These are phyloP conservation scores for Pseudorhiza aurosa DNA, from an alignment of 30 jellyfish, hydroid and myxozoan species.

Conservation along the genomic window DNA sequence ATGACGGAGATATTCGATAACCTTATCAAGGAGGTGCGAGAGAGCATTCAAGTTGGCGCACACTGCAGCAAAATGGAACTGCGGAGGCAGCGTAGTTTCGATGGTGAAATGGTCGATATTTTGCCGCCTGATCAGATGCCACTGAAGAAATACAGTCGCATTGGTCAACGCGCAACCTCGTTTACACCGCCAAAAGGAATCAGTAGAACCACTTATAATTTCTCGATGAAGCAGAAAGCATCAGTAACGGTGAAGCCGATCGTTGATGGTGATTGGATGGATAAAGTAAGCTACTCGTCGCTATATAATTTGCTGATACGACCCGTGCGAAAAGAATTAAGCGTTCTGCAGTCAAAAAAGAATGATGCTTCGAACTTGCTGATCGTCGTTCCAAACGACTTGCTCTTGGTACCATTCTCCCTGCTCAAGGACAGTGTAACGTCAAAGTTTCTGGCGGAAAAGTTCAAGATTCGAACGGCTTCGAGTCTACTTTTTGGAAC, in stretches of 20 bases:
- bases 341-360: constrained; percentile 30
- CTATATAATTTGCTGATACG: constrained; percentile 74
- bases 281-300: constrained; percentile 59
- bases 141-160: constrained; percentile 66
- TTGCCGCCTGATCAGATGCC: constrained; percentile 71
- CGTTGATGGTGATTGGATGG: constrained; percentile 69
- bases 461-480: constrained; percentile 54
- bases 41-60: constrained; percentile 80
- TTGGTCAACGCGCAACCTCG: constrained; percentile 79
- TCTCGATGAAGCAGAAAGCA: constrained; percentile 57
- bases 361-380: constrained; percentile 56
- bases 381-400: constrained; percentile 82
- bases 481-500: constrained; percentile 47
- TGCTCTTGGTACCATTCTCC: constrained; percentile 87
- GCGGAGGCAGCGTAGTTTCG: constrained; percentile 77
- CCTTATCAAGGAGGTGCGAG: constrained; percentile 68
- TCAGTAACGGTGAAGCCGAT: constrained; percentile 32
- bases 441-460: constrained; percentile 56
- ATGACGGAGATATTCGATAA: constrained; percentile 59
- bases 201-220: constrained; percentile 58
- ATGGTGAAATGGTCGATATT: constrained; percentile 80
- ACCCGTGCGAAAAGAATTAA: constrained; percentile 74
- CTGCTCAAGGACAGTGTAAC: constrained; percentile 59
- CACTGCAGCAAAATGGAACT: constrained; percentile 65
- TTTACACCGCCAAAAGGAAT: constrained; percentile 37